Evolutionary conservation across 2,113 vertebrate species (phyloP).

Genomic region (Bos indicus): DNA sequence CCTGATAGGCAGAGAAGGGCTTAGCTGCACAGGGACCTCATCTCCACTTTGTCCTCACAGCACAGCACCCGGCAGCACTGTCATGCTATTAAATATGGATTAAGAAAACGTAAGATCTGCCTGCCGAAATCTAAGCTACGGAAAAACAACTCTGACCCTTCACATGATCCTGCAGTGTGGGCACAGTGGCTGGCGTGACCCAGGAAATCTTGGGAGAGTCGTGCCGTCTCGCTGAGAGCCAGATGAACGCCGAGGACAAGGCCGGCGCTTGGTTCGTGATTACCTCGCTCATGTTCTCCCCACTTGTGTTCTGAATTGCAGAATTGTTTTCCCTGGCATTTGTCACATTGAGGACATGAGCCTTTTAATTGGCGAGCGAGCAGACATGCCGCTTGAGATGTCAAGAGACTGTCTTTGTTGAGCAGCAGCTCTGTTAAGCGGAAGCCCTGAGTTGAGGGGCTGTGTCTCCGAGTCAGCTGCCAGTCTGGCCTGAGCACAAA

Average conservation of each 20-base stretch:
- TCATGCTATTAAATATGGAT: conserved; percentile 49
- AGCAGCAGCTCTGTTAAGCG: conserved; percentile 3
- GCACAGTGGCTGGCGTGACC: neutral
- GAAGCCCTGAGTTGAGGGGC: neutral
- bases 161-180: neutral
- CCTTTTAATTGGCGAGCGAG: conserved; percentile 46
- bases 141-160: conserved; percentile 33
- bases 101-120: conserved; percentile 28
- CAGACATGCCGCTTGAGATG: neutral
- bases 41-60: neutral
- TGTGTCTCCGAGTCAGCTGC: neutral
- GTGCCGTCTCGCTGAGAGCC: neutral
- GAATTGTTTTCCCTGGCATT: conserved; percentile 38
- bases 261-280: neutral
- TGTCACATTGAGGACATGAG: conserved; percentile 39
- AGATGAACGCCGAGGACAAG: neutral
- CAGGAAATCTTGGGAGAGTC: neutral
- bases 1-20: neutral
- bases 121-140: conserved; percentile 1
- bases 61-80: neutral
- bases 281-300: neutral
- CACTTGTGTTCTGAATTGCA: conserved; percentile 11
- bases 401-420: conserved; percentile 28
- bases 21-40: fast-evolving
- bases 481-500: neutral